Conservation (phyloP, 2,888 invertebrate species). For the Aethes cnicana region DNA sequence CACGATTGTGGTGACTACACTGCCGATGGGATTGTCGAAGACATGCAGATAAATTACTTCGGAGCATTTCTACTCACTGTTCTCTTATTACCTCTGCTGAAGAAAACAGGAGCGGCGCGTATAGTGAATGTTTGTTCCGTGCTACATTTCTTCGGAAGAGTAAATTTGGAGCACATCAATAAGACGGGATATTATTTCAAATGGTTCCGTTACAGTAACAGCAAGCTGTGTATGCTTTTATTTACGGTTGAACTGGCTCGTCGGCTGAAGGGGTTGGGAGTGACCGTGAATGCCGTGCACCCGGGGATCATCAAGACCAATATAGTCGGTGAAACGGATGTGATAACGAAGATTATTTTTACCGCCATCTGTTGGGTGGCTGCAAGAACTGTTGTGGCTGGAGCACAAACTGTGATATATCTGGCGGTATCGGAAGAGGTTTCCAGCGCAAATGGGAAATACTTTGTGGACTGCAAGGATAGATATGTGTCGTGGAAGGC, state of each 20-base stretch:
- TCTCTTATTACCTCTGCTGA: constrained; percentile 68
- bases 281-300: constrained; percentile 89
- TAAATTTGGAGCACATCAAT: constrained; percentile 34
- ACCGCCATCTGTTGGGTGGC: constrained; percentile 80
- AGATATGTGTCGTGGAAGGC: constrained; percentile 3
- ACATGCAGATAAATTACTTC: constrained; percentile 83
- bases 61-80: constrained; percentile 85
- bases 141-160: constrained; percentile 40
- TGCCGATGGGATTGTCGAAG: constrained; percentile 79
- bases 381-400: constrained; percentile 85
- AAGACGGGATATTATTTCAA: constrained; percentile 71
- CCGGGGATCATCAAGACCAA: constrained; percentile 90
- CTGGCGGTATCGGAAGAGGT: constrained; percentile 86
- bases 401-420: constrained; percentile 87
- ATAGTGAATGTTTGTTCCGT: constrained; percentile 47
- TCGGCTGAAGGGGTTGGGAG: constrained; percentile 58
- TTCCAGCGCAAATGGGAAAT: constrained; percentile 84
- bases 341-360: constrained; percentile 66
- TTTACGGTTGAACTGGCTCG: constrained; percentile 52
- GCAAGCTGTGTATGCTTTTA: constrained; percentile 52
- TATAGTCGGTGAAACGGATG: constrained; percentile 84
- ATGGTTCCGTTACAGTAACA: constrained; percentile 43
- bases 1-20: constrained; percentile 57
- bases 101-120: constrained; percentile 44
- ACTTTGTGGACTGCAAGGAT: constrained; percentile 84